These are phyloP conservation scores for Patella vulgata DNA, from an alignment of 1,140 invertebrate species.

Conservation along the genomic window DNA sequence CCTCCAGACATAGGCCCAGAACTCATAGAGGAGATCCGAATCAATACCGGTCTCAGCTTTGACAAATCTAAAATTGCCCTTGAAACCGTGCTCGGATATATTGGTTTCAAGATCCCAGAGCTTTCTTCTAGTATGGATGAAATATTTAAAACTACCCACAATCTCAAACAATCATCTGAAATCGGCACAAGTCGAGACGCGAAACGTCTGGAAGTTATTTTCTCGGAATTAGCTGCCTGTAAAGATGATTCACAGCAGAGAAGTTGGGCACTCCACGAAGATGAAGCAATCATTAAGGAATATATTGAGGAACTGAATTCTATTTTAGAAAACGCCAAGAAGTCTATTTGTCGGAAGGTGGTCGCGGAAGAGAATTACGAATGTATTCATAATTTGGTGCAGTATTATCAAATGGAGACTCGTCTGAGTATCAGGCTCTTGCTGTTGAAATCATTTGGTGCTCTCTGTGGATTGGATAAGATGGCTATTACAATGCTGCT, in stretches of 20 bases:
- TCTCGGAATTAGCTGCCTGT: slow-evolving; percentile 83
- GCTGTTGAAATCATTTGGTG: slow-evolving; percentile 84
- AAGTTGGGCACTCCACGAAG: slow-evolving; percentile 92
- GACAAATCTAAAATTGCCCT: slow-evolving; percentile 87
- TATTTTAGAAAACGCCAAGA: slow-evolving; percentile 74
- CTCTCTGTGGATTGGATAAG: slow-evolving; percentile 84
- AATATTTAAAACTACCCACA: slow-evolving; percentile 37
- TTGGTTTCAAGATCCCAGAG: slow-evolving; percentile 52
- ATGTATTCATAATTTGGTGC: slow-evolving; percentile 73
- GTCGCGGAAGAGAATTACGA: slow-evolving; percentile 62
- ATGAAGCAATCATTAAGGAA: slow-evolving; percentile 85
- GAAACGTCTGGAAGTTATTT: slow-evolving; percentile 80
- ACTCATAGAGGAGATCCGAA: slow-evolving; percentile 72
- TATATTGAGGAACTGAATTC: slow-evolving; percentile 85
- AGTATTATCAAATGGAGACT: slow-evolving; percentile 92
- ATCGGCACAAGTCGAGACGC: slow-evolving; percentile 74
- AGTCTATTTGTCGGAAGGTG: slow-evolving; percentile 54
- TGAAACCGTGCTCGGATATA: slow-evolving; percentile 75
- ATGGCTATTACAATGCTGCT: slow-evolving; percentile 83
- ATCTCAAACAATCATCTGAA: slow-evolving; percentile 19
- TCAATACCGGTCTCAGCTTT: slow-evolving; percentile 85
- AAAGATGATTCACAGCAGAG: slow-evolving; percentile 94
- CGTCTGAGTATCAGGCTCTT: slow-evolving; percentile 83
- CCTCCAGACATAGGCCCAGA: slow-evolving; percentile 48
- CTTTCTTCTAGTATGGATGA: slow-evolving; percentile 47